Evolutionary conservation across 2,797 vertebrate genomes (phyloP).

Genomic region (Hypotaenidia okinawae): DNA sequence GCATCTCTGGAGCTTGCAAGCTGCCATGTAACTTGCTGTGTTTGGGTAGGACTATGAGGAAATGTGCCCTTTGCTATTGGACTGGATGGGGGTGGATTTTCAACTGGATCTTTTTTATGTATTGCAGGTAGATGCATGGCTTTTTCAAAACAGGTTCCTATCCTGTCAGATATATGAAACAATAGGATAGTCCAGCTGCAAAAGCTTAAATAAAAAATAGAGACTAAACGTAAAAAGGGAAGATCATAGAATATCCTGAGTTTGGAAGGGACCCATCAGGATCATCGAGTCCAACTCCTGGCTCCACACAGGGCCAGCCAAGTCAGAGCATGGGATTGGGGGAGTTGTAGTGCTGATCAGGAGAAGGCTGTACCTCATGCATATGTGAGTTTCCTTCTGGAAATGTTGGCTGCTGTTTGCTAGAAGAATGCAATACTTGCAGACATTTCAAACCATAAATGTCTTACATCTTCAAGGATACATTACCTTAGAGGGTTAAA

Average conservation of each 20-base stretch:
- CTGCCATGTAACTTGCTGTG: accelerated
- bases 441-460: not conserved
- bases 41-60: not conserved
- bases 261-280: too few relatives aligned
- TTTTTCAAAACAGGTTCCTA: not conserved
- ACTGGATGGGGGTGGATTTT: not conserved
- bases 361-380: not conserved
- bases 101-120: not conserved
- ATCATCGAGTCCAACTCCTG: too few relatives aligned
- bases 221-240: not conserved
- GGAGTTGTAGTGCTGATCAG: not conserved
- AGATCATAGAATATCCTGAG: not conserved
- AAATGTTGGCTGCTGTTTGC: not conserved
- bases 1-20: not conserved
- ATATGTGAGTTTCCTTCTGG: not conserved
- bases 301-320: too few relatives aligned
- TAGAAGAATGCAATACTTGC: not conserved
- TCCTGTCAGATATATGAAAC: not conserved
- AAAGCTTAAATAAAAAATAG: not conserved
- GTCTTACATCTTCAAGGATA: not conserved
- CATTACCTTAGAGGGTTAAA: not conserved
- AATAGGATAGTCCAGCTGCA: not conserved
- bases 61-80: not conserved
- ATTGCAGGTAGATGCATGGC: not conserved
- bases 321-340: not conserved